These are phyloP conservation scores for Junco hyemalis DNA, from an alignment of 2,113 vertebrate genomes.

Conservation along the genomic window DNA sequence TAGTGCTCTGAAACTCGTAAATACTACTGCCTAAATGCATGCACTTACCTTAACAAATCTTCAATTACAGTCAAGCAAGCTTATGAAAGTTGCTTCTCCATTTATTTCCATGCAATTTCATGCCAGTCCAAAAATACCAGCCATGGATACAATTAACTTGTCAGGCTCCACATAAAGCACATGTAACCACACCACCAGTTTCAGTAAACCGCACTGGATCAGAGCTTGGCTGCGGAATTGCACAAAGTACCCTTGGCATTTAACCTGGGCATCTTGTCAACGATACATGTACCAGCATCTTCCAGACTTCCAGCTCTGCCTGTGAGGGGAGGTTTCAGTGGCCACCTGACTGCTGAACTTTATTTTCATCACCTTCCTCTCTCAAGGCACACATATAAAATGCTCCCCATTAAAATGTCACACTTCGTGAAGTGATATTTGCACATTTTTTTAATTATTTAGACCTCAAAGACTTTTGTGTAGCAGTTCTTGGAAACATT, in stretches of 20 bases:
- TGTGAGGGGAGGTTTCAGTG: slow-evolving; percentile 12
- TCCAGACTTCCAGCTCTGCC: slow-evolving; percentile 22
- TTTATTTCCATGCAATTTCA: slow-evolving; percentile 22
- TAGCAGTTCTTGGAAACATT: slow-evolving; percentile 53
- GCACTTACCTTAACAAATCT: neutral
- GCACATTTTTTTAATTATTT: slow-evolving; percentile 77
- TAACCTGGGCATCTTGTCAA: slow-evolving; percentile 29
- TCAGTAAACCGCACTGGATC: neutral
- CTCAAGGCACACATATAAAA: slow-evolving; percentile 58
- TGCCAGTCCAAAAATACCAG: slow-evolving; percentile 1
- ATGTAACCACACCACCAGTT: neutral
- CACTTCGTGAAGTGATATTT: slow-evolving; percentile 69
- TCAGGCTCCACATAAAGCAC: neutral
- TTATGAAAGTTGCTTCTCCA: neutral
- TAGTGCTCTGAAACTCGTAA: neutral
- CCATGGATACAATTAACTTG: neutral
- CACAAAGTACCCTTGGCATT: slow-evolving; percentile 35
- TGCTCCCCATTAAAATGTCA: slow-evolving; percentile 59
- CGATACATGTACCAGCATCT: neutral
- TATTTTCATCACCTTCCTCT: slow-evolving; percentile 61
- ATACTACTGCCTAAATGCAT: neutral
- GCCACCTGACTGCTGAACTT: slow-evolving; percentile 53
- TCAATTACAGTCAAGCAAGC: neutral
- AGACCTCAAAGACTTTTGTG: slow-evolving; percentile 57
- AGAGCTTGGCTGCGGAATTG: slow-evolving; percentile 4